Base-by-base conservation (phyloP, 1,140 invertebrate species). In the Brachionus calyciflorus region DNA sequence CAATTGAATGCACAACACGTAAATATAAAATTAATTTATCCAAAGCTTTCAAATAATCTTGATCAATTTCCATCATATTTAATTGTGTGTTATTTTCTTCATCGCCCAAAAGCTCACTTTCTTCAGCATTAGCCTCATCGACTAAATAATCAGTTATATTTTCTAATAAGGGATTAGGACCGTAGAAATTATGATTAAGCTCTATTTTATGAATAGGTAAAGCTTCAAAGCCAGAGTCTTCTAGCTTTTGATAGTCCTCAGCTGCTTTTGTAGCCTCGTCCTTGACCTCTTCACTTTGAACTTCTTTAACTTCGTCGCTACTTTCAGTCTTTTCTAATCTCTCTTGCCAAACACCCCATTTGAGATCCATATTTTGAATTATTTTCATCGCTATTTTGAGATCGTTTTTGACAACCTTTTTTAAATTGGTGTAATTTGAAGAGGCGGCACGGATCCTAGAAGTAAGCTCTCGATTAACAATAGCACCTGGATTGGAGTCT, bases 131-230 rank as follows among this genome's bases (percentile, higher is more conserved):
- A 0, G 93, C 94, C 87, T 99, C 96, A 84, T 99, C 96, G 77
- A 99, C 98, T 17, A 99, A 85, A 85, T 95, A 98, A 83, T 99
- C 95, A 0, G 94, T 97, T 70, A 99, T 98, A 81, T 97, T 98
- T 80, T 51, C 1, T 0, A 73, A 17, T 21, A 73, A 21, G 9
- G 69, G 69, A 73, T 73, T 73, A 10, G 30, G 5, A 14, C 69
- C 69, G 9, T 73, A 14, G 7, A 73, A 73, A 51, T 1, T 26
- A 28, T 73, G 48, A 24, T 30, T 37, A 9, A 19, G 10, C 2
- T 14, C 17, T 9, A 0, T 37, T 24, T 3, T 49, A 46, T 5
- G 24, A 12, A 6, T 12, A 4, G 69, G 12, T 24, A 70, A 26
- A 21, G 44, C 7, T 19, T 33, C 51, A 24, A 73, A 73, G 19